A percentile compares a stretch with the other conserved stretches of the same genome.
Conservation (phyloP, 2,113 vertebrate genomes). For the Ceyx melanurus region DNA sequence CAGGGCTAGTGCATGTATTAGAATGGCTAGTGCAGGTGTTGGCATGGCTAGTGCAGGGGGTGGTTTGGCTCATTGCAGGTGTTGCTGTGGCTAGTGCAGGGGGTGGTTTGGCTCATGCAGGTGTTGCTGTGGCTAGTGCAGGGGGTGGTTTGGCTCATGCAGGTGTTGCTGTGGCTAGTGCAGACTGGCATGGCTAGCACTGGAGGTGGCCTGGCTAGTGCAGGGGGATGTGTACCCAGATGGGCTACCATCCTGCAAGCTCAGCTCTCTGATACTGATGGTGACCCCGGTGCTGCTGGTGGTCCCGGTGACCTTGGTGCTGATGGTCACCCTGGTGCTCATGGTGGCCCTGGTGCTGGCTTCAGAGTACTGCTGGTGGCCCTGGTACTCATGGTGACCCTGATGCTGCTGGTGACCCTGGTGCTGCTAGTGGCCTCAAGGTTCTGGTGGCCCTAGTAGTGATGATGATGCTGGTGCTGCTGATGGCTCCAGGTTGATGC, state of each 20-base stretch:
- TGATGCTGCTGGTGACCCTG: no score
- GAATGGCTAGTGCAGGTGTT: background rate
- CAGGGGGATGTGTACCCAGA: no score
- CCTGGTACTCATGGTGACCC: background rate
- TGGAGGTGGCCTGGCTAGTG: no score
- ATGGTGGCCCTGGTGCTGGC: background rate
- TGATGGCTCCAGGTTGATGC: background rate
- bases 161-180: fast-evolving
- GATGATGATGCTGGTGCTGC: background rate
- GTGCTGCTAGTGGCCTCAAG: background rate
- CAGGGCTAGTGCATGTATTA: background rate
- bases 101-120: no score
- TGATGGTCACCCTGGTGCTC: background rate
- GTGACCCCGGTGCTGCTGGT: background rate
- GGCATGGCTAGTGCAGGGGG: background rate
- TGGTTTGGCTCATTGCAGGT: no score
- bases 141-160: background rate
- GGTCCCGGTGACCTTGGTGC: background rate
- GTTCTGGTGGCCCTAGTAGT: background rate
- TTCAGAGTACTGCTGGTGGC: no score
- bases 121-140: no score
- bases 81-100: background rate
- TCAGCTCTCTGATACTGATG: background rate
- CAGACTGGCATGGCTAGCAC: background rate
- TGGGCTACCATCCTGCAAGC: background rate